A percentile compares a stretch with the other conserved stretches of the same genome.
phyloP scores from a whole-genome alignment of 2,888 invertebrate genomes.

The Parnassius glacialis region DNA sequence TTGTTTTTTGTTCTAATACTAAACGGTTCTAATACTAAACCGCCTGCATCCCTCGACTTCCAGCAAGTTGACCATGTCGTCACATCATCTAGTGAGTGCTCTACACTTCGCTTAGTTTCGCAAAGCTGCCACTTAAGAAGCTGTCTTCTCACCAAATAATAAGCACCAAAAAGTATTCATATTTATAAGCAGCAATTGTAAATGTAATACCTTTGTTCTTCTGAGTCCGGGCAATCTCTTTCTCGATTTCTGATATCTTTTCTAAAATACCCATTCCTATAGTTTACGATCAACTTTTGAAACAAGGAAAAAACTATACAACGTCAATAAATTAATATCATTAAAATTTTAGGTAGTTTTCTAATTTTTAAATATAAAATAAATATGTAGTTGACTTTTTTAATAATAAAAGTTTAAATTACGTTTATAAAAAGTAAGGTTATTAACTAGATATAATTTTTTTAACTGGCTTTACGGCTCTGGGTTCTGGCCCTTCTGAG shows the following conservation, averaged over 20 bases:
- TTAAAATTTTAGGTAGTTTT: constrained; percentile 19
- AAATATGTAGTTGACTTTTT: constrained; percentile 17
- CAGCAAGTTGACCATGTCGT: too few relatives aligned
- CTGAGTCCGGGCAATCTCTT: constrained; percentile 98
- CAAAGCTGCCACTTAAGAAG: too few relatives aligned
- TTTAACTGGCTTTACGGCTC: too few relatives aligned
- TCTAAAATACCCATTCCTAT: constrained; percentile 97
- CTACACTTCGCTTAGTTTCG: too few relatives aligned
- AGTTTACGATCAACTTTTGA: constrained; percentile 34
- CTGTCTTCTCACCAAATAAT: too few relatives aligned
- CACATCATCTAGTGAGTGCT: too few relatives aligned
- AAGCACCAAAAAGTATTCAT: too few relatives aligned
- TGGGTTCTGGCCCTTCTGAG: too few relatives aligned
- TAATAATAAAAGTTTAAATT: constrained; percentile 17
- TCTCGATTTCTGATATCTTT: constrained; percentile 99
- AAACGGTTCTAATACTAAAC: too few relatives aligned
- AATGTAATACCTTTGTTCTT: constrained; percentile 95
- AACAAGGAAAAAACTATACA: constrained; percentile 23
- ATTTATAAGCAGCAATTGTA: background rate
- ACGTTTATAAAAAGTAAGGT: constrained; percentile 28
- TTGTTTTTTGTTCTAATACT: too few relatives aligned
- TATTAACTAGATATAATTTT: constrained; percentile 26
- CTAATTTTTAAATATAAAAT: constrained; percentile 4
- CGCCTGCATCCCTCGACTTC: too few relatives aligned
- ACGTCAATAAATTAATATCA: constrained; percentile 25